These are phyloP conservation scores for Bombus huntii DNA, from an alignment of 1,140 invertebrate genomes.

Conservation along the genomic window DNA sequence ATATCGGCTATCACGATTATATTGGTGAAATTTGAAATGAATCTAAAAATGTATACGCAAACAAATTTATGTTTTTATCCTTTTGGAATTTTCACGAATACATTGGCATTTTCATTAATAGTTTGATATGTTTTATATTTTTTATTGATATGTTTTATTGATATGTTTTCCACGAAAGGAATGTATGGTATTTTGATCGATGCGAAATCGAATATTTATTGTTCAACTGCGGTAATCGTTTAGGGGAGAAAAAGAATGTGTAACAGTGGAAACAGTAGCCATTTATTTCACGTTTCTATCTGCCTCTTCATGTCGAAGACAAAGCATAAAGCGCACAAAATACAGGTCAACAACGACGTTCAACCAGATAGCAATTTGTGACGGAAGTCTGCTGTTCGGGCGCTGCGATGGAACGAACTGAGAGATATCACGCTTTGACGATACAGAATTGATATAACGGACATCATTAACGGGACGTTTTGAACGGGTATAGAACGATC, in stretches of 20 bases:
- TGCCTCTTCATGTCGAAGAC: background rate
- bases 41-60: too few species aligned
- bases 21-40: too few species aligned
- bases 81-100: too few species aligned
- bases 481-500: background rate
- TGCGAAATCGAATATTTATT: background rate
- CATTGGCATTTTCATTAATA: background rate
- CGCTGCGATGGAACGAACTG: slow-evolving; percentile 33
- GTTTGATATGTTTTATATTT: background rate
- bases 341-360: background rate
- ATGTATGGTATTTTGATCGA: background rate
- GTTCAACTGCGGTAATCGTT: background rate
- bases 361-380: background rate
- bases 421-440: slow-evolving; percentile 47
- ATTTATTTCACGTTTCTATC: background rate
- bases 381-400: slow-evolving; percentile 2
- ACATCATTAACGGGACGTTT: slow-evolving; percentile 23
- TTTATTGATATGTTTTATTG: background rate
- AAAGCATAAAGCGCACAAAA: background rate
- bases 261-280: background rate
- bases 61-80: too few species aligned
- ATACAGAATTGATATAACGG: slow-evolving; percentile 51
- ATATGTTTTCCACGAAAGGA: background rate
- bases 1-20: too few species aligned
- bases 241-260: background rate